A percentile compares a stretch with the other conserved stretches of the same genome.
Conservation (phyloP, 2,888 invertebrate species). For the Cephus sareptanus region DNA sequence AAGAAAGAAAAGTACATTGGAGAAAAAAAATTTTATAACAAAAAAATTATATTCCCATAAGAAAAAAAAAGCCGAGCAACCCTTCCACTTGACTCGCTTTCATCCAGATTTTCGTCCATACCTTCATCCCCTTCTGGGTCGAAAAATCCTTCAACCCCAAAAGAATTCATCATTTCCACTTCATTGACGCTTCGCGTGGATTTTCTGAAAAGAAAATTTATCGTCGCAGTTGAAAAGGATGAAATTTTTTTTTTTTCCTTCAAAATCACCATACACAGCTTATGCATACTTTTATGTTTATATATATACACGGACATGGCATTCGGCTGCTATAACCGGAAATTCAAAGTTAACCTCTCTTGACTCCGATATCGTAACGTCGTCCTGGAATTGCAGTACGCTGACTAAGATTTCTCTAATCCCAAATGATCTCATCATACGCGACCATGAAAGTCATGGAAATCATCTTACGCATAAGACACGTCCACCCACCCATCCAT, state of each 20-base stretch:
- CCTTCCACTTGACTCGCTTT: not conserved
- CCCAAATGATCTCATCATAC: conserved; percentile 4
- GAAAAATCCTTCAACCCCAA: not conserved
- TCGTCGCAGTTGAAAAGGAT: not conserved
- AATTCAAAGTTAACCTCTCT: conserved; percentile 51
- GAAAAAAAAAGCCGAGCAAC: not conserved
- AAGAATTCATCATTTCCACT: not conserved
- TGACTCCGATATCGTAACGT: conserved; percentile 26
- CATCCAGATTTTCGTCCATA: not conserved
- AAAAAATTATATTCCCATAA: not conserved
- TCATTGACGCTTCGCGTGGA: not conserved
- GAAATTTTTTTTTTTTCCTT: too few species aligned
- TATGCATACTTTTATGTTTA: not conserved
- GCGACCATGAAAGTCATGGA: not conserved
- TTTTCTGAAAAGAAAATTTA: not conserved
- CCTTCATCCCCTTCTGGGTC: not conserved
- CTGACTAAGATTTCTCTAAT: conserved; percentile 10
- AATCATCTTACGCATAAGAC: not conserved
- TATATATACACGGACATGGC: not conserved
- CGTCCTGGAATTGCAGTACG: not conserved
- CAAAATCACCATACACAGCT: not conserved
- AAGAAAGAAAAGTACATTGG: not conserved
- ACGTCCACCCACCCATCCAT: not conserved
- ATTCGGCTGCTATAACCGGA: conserved; percentile 34
- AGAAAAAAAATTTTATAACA: not conserved